Evolutionary conservation across 2,113 vertebrate species (phyloP).

Genomic region (Triplophysa dalaica): DNA sequence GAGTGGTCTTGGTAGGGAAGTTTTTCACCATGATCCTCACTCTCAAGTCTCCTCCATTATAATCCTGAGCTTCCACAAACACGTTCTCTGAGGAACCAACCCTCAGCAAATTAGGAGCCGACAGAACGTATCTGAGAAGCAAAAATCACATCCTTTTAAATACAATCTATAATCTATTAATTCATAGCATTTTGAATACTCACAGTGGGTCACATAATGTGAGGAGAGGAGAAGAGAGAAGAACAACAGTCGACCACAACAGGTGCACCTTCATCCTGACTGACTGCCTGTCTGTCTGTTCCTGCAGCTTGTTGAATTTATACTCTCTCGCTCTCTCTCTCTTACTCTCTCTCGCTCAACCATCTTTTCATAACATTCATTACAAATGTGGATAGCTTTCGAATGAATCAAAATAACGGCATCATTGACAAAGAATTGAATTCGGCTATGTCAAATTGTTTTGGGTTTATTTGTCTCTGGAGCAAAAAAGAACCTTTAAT

Average conservation of each 20-base stretch:
- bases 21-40: slow-evolving; percentile 62
- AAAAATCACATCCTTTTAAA: neutral
- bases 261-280: slow-evolving; percentile 37
- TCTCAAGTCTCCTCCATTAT: fast-evolving
- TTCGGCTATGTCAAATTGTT: no score
- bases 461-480: no score
- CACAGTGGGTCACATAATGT: slow-evolving; percentile 51
- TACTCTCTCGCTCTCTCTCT: no score
- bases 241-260: slow-evolving; percentile 26
- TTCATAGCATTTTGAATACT: slow-evolving; percentile 29
- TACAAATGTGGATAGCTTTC: no score
- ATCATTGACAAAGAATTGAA: no score
- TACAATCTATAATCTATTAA: neutral
- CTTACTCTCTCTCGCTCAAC: no score
- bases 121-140: slow-evolving; percentile 62
- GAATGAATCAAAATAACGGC: no score
- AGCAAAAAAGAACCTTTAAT: no score
- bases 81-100: slow-evolving; percentile 67
- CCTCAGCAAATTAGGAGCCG: slow-evolving; percentile 71
- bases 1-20: slow-evolving; percentile 55
- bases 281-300: slow-evolving; percentile 15
- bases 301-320: no score
- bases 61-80: slow-evolving; percentile 75
- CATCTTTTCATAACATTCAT: no score
- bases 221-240: slow-evolving; percentile 43